Evolutionary conservation across 2,888 invertebrate species (phyloP), one percentile per base, ranked within the genome.

Genomic region (Coelopa pilipes): DNA sequence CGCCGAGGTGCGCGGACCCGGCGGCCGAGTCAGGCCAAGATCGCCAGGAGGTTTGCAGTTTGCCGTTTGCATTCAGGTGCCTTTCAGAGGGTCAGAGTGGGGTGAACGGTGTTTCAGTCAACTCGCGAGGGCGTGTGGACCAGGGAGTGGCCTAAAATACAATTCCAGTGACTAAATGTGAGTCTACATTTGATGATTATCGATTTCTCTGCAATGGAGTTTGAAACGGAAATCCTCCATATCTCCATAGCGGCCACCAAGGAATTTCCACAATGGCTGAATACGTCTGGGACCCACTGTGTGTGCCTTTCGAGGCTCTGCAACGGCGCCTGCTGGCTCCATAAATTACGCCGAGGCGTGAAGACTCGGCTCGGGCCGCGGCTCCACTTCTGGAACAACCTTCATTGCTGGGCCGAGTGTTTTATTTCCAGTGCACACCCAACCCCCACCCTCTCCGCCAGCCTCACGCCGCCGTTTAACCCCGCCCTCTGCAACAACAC

Each of bases 381-480:
- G 46, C 55, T 45, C 19, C 50, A 71, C 34, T 63, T 65, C 55
- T 65, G 53, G 15, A 62, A 70, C 21, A 57, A 65, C 53, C 34
- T 55, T 21, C 57, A 66, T 53, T 67, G 53, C 45, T 53, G 50
- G 9, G 21, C 70, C 3, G 60, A 60, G 70, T 49, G 70, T 70
- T 47, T 60, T 70, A 15, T 47, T 66, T 50, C 0, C 53, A 53
- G 10, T 15, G 24, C 17, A 62, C 3, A 53, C 10, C 53, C 74
- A 81, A 80, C 81, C 78, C 80, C 80, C 79, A 75, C 74, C 76
- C 57, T 7, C 2, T 34, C 34, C 34, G n/a, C n/a, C n/a, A n/a
- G n/a, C n/a, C 34, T 34, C 34, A 4, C 34, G 2, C 7, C 7
- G 7, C 34, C 34, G 7, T 34, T 34, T 34, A 34, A 34, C 34